Evolutionary conservation across 2,888 invertebrate genomes (phyloP), one percentile per base, ranked within the genome.

Genomic region (Hetaerina titia): DNA sequence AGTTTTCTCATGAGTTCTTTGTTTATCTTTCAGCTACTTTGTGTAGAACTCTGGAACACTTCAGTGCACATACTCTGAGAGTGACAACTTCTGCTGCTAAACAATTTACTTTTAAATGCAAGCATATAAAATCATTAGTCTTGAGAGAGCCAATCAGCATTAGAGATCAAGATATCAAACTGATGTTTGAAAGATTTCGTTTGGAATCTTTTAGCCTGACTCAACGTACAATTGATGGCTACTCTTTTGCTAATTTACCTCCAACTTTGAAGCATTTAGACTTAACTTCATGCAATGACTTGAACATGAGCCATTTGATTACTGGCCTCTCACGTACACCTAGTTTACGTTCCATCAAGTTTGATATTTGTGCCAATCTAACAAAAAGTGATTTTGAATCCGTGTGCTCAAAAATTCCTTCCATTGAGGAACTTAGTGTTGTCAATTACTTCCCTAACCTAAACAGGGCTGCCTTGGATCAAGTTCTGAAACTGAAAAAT

Each of bases 131-230:
- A 69, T 64, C 92, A 45, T 56, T 92, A 19, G 22, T 92, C 15
- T 63, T 92, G 22, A 69, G 92, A 56, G 92, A 92, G 9, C 92
- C 92, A 56, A 92, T 92, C 92, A 92, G 92, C n/a, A 92, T 92
- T 56, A 92, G 92, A 69, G 92, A 92, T 57, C 45, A 56, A 92
- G 92, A 92, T 56, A 92, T 92, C n/a, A 56, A 5, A 22, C n/a
- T 69, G n/a, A 56, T 92, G 69, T 92, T 92, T 45, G 56, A 92
- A 22, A 92, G n/a, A 69, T 69, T 92, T 45, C 64, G n/a, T 1
- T 19, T 92, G 56, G 92, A 92, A 69, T 56, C 69, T 56, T 92
- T 92, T 60, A 5, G 56, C 11, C 60, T 92, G n/a, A 92, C 64
- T 64, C 92, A 92, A 57, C 92, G 92, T n/a, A 57, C 64, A 56